Percentiles rank a stretch among this genome's conserved stretches.
Evolutionary conservation across 64 coral and sea anemone genomes (phyloP).

Genomic region (Stichodactyla mertensii): DNA sequence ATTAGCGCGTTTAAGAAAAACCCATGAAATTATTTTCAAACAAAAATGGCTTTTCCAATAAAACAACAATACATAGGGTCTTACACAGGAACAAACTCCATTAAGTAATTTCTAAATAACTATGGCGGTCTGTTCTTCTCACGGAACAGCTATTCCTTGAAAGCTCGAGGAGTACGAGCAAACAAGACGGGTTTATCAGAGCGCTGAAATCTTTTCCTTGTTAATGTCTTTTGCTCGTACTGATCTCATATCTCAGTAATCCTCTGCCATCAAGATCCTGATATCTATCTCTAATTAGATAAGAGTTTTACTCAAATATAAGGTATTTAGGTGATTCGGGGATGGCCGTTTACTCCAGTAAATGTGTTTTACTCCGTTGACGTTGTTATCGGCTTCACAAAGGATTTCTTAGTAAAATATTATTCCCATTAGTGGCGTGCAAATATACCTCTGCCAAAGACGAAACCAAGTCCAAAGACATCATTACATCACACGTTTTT

Average conservation of each 20-base stretch:
- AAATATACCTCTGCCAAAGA: not conserved
- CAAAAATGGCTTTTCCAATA: not conserved
- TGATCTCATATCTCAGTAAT: not conserved
- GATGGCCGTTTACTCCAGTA: not conserved
- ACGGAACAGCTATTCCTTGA: not conserved
- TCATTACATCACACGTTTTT: not conserved
- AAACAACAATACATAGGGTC: not conserved
- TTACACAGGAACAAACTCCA: not conserved
- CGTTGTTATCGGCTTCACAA: not conserved
- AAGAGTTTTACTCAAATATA: slow-evolving; percentile 7
- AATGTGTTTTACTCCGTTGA: not conserved
- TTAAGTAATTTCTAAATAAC: not conserved
- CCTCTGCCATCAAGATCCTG: not conserved
- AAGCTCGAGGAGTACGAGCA: not conserved
- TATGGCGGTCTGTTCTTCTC: not conserved
- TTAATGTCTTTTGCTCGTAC: not conserved
- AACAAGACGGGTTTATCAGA: not conserved
- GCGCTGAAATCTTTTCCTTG: not conserved
- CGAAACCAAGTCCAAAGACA: not conserved
- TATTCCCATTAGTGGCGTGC: not conserved
- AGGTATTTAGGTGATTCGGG: not conserved
- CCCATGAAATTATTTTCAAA: not conserved
- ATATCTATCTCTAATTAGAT: slow-evolving; percentile 8
- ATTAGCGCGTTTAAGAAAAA: not conserved
- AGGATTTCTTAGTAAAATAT: not conserved